phyloP scores from a whole-genome alignment of 1,140 invertebrate genomes.

The Drosophila athabasca region DNA sequence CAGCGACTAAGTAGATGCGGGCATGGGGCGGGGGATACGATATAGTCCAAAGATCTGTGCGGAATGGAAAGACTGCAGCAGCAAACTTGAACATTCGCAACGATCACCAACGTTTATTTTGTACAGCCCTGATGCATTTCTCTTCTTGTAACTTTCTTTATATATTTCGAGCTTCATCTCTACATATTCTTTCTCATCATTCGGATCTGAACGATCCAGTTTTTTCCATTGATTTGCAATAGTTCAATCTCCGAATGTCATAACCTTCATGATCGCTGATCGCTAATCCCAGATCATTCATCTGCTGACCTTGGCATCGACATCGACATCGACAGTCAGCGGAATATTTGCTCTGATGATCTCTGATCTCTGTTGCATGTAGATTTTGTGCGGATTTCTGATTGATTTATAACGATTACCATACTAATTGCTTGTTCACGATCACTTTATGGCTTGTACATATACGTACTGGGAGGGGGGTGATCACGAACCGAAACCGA shows the following conservation, averaged over 20 bases:
- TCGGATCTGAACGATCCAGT: too few species aligned
- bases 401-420: slow-evolving; percentile 33
- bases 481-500: slow-evolving; percentile 11
- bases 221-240: background rate
- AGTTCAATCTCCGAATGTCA: background rate
- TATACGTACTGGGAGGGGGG: background rate
- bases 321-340: background rate
- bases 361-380: slow-evolving; percentile 1
- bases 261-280: background rate
- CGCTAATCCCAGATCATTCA: background rate
- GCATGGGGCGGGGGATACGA: too few species aligned
- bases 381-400: slow-evolving; percentile 22
- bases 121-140: too few species aligned
- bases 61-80: slow-evolving; percentile 39
- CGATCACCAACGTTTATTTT: too few species aligned
- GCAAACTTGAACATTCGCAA: slow-evolving; percentile 4
- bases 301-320: slow-evolving; percentile 6
- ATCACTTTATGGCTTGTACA: slow-evolving; percentile 6
- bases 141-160: too few species aligned
- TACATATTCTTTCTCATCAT: too few species aligned
- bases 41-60: background rate
- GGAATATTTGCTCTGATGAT: background rate
- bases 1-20: too few species aligned
- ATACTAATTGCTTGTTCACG: slow-evolving; percentile 41
- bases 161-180: too few species aligned